Base-by-base conservation (phyloP, 2,888 invertebrate species). In the Apantesis nais region DNA sequence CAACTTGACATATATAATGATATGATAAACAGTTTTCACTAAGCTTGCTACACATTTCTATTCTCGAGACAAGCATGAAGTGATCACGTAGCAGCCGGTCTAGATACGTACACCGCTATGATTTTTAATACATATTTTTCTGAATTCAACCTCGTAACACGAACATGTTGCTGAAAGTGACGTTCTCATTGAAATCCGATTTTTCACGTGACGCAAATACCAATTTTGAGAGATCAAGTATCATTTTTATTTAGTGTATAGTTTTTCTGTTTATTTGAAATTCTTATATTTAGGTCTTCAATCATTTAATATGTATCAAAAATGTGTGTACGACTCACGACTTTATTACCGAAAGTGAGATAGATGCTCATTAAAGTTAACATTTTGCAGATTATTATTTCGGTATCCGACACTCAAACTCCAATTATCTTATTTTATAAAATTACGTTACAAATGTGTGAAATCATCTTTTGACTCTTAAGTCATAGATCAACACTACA, bases 161-260 rank as follows among this genome's bases (percentile, higher is more conserved):
- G 44, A 63, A 14, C 63, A 31, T 22, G 39, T 16, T 67, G 11
- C 58, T 67, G 48, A 62, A 19, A 68, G 52, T 37, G 29, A 73
- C 69, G 62, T 48, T 72, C 64, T 71, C 62, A 74, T 73, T 73
- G 73, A 73, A 76, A 61, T 55, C 60, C 44, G 71, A 69, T 5
- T 73, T 70, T 75, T 66, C 41, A 69, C 62, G 60, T 34, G 60
- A 67, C 60, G 25, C 25, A 34, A 70, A 71, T 72, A 75, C 64
- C 71, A 75, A 79, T 62, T 63, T 8, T 12, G 4, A 22, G 62
- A 62, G 25, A 70, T 60, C n/a, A 31, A 31, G 62, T 52, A 65
- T n/a, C 22, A 34, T 65, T 65, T 52, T n/a, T n/a, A n/a, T 22
- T 31, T 65, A n/a, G 14, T 52, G 48, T 65, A 22, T 16, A 3